Percentiles rank a stretch among this genome's conserved stretches.
phyloP scores from a whole-genome alignment of 2,888 invertebrate genomes.

The Ellobium chinense region DNA sequence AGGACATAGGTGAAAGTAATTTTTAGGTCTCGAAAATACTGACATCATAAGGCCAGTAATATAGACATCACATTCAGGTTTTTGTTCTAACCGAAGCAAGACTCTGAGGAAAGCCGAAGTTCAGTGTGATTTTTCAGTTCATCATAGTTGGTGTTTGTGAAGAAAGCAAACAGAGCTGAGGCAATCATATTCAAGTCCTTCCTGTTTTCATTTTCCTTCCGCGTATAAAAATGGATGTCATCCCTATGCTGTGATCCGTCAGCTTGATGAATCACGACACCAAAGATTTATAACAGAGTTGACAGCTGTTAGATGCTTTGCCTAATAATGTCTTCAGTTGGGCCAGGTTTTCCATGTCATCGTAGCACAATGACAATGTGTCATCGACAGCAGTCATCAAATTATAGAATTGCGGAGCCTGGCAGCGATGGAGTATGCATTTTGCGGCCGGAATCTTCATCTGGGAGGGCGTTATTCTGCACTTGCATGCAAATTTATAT shows the following conservation, averaged over 20 bases:
- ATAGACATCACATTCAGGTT: background rate
- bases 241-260: background rate
- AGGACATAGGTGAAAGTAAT: background rate
- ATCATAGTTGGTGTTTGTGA: background rate
- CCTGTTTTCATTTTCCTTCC: background rate
- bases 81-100: slow-evolving; percentile 8
- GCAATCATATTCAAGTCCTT: slow-evolving; percentile 14
- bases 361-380: slow-evolving; percentile 33
- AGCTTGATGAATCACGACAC: background rate
- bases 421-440: slow-evolving; percentile 24
- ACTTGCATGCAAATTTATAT: background rate
- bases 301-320: slow-evolving; percentile 4
- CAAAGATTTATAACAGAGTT: slow-evolving; percentile 18
- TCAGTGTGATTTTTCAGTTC: background rate
- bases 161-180: background rate
- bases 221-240: background rate
- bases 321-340: slow-evolving; percentile 23
- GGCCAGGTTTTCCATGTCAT: slow-evolving; percentile 46
- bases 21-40: background rate
- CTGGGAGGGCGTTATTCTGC: no score
- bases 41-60: background rate
- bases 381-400: no score
- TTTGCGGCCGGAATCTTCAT: background rate
- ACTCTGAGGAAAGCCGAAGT: background rate
- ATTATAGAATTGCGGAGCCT: slow-evolving; percentile 32